phyloP scores from a whole-genome alignment of 2,888 invertebrate species.

The Melinaea marsaeus region DNA sequence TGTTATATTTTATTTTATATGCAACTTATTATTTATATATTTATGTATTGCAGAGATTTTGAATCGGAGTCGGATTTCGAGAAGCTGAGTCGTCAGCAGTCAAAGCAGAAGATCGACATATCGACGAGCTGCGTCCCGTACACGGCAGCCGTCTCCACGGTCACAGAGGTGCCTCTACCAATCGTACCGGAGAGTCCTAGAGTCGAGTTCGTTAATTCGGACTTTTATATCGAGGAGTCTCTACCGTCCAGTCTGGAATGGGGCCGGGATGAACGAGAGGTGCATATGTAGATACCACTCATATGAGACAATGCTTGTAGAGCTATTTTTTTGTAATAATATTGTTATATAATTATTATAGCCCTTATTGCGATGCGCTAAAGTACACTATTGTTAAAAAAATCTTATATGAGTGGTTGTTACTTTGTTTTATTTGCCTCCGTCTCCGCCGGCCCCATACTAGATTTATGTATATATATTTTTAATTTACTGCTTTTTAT shows the following conservation, averaged over 20 bases:
- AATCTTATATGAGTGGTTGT: constrained; percentile 49
- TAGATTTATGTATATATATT: constrained; percentile 31
- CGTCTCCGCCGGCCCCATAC: constrained; percentile 69
- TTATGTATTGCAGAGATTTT: constrained; percentile 77
- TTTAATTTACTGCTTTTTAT: constrained; percentile 14
- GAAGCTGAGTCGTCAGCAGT: constrained; percentile 81
- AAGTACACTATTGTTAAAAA: background rate
- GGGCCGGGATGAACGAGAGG: constrained; percentile 75
- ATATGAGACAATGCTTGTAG: constrained; percentile 27
- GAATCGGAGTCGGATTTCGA: constrained; percentile 91
- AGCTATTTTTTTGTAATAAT: background rate
- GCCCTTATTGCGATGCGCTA: background rate
- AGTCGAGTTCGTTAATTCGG: constrained; percentile 86
- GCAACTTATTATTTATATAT: constrained; percentile 1
- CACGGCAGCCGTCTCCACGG: constrained; percentile 73
- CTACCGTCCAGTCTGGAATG: constrained; percentile 89
- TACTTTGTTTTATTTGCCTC: constrained; percentile 64
- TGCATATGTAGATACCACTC: constrained; percentile 45
- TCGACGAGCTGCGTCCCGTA: constrained; percentile 67
- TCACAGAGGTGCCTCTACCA: constrained; percentile 76
- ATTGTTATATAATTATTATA: constrained; percentile 22
- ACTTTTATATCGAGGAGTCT: constrained; percentile 93
- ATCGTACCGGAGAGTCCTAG: constrained; percentile 48
- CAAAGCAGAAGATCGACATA: constrained; percentile 58
- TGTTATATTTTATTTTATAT: constrained; percentile 4